Conservation (phyloP, 2,113 vertebrate genomes). For the Lota lota region DNA sequence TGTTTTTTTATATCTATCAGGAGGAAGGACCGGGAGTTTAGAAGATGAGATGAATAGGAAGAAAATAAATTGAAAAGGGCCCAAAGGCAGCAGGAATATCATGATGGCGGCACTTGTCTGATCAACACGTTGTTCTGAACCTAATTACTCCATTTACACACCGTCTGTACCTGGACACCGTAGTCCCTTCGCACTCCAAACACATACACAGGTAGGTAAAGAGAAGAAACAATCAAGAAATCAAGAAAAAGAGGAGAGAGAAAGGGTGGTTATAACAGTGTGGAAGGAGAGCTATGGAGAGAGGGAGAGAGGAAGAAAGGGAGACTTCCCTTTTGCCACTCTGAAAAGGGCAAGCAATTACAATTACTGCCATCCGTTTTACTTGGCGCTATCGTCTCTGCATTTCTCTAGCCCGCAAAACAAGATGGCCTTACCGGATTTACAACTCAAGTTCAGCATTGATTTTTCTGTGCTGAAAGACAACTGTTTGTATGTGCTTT, state of each 20-base stretch:
- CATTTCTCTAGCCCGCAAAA: not conserved
- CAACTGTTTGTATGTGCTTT: too few species aligned
- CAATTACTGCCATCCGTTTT: constrained; percentile 36
- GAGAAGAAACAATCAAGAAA: not conserved
- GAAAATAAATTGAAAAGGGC: constrained; percentile 30
- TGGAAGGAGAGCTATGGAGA: constrained; percentile 7
- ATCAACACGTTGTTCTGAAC: constrained; percentile 22
- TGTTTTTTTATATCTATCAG: not conserved
- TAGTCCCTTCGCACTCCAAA: too few species aligned
- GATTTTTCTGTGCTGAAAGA: constrained; percentile 24
- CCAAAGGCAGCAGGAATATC: constrained; percentile 30
- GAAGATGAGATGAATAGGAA: constrained; percentile 2
- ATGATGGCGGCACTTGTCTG: constrained; percentile 26
- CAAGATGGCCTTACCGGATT: constrained; percentile 28
- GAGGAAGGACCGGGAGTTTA: constrained; percentile 4
- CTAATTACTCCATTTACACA: constrained; percentile 9
- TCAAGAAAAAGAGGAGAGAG: too few species aligned
- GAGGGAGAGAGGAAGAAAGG: constrained; percentile 24
- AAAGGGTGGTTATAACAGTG: too few species aligned
- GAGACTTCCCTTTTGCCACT: not conserved
- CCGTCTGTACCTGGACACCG: not conserved
- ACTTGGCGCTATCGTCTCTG: constrained; percentile 10
- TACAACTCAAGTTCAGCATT: not conserved
- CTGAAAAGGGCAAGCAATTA: constrained; percentile 13
- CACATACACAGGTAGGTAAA: not conserved